phyloP scores from a whole-genome alignment of 2,797 vertebrate species.

The Heliangelus exortis region DNA sequence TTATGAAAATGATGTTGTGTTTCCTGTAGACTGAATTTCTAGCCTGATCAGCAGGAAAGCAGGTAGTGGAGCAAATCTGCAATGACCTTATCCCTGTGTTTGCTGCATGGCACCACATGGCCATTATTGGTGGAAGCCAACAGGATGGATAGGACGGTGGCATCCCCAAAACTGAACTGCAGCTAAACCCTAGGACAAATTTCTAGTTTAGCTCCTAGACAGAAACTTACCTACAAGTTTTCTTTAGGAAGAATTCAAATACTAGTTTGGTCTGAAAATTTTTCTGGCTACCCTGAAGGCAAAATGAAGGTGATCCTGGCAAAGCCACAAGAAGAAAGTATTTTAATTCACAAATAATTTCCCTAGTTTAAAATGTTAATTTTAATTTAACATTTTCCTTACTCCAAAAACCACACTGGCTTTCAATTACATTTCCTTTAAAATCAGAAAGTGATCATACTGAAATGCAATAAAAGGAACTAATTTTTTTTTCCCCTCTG shows the following conservation, averaged over 20 bases:
- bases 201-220: background rate
- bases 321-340: constrained; percentile 40
- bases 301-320: constrained; percentile 26
- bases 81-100: background rate
- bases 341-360: constrained; percentile 27
- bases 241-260: constrained; percentile 43
- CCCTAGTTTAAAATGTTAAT: constrained; percentile 41
- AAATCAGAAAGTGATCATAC: constrained; percentile 7
- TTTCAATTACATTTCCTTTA: constrained; percentile 54
- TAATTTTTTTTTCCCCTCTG: background rate
- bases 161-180: background rate
- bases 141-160: background rate
- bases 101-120: rapidly evolving
- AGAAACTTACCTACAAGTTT: constrained; percentile 32
- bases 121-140: background rate
- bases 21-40: background rate
- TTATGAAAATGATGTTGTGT: background rate
- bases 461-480: constrained; percentile 33
- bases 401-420: constrained; percentile 7
- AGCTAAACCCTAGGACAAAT: background rate
- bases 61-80: background rate
- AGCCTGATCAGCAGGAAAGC: background rate
- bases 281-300: constrained; percentile 26
- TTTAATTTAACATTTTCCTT: constrained; percentile 45
- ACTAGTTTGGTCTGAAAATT: constrained; percentile 31